Conservation (phyloP, 2,797 vertebrate genomes). For the Sebastes iracundus region DNA sequence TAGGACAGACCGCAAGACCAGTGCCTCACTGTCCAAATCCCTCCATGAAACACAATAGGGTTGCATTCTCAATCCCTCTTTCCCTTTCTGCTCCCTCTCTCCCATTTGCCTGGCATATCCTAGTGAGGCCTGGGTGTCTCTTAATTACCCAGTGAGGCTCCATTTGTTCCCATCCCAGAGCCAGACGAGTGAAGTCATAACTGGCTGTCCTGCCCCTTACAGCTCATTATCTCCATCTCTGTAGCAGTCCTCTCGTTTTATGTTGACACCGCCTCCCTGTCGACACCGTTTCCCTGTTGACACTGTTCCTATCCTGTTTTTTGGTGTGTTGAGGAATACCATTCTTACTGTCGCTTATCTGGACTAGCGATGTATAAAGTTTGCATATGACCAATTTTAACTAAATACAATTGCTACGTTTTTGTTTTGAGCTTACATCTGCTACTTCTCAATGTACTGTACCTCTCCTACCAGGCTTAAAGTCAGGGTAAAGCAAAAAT, state of each 20-base stretch:
- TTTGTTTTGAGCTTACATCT: background rate
- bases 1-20: constrained; percentile 78
- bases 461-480: background rate
- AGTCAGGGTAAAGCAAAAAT: no score
- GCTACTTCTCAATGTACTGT: background rate
- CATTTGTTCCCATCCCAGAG: constrained; percentile 77
- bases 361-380: background rate
- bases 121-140: constrained; percentile 77
- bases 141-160: constrained; percentile 80
- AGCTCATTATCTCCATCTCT: constrained; percentile 70
- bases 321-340: background rate
- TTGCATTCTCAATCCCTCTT: constrained; percentile 79
- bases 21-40: constrained; percentile 82
- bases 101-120: constrained; percentile 77
- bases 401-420: background rate
- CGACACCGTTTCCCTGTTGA: constrained; percentile 11
- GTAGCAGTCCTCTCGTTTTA: constrained; percentile 31
- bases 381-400: background rate
- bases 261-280: constrained; percentile 32
- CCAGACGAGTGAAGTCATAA: constrained; percentile 81
- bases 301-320: background rate
- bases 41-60: constrained; percentile 86
- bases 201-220: constrained; percentile 70
- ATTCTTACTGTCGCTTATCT: background rate
- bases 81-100: constrained; percentile 70